Conservation (phyloP, 2,888 invertebrate species). For the Tromatobia lineatoria region DNA sequence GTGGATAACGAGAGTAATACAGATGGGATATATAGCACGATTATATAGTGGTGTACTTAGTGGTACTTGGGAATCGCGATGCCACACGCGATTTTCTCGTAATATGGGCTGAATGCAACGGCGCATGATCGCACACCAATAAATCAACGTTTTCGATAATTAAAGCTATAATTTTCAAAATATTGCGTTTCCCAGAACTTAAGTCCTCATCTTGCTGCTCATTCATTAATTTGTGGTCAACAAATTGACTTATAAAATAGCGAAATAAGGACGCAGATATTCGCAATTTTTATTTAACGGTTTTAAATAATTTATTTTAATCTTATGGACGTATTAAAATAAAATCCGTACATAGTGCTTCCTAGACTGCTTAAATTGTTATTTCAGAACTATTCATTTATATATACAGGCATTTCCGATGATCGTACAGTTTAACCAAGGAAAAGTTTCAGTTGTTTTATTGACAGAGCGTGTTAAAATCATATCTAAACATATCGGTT, state of each 20-base stretch:
- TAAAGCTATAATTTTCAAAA: background rate
- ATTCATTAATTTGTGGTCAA: background rate
- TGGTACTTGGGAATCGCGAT: slow-evolving; percentile 24
- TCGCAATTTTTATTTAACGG: background rate
- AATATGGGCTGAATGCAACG: background rate
- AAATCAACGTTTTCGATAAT: slow-evolving; percentile 5
- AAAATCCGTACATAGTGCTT: too few species aligned
- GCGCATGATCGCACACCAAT: background rate
- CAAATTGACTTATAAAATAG: background rate
- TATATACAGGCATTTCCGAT: too few species aligned
- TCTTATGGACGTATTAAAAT: too few species aligned
- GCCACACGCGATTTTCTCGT: slow-evolving; percentile 40
- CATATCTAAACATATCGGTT: too few species aligned
- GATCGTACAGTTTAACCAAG: too few species aligned
- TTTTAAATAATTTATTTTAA: too few species aligned
- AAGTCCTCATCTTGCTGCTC: background rate
- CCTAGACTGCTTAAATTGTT: too few species aligned
- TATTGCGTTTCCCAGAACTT: background rate
- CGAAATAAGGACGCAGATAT: background rate
- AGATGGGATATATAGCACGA: slow-evolving; percentile 36
- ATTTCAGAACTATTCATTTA: too few species aligned
- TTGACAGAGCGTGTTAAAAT: too few species aligned
- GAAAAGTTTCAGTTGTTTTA: too few species aligned
- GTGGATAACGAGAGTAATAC: slow-evolving; percentile 52
- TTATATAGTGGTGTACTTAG: slow-evolving; percentile 29